Conservation (phyloP, 2,888 invertebrate species). For the Aphodius sticticus region DNA sequence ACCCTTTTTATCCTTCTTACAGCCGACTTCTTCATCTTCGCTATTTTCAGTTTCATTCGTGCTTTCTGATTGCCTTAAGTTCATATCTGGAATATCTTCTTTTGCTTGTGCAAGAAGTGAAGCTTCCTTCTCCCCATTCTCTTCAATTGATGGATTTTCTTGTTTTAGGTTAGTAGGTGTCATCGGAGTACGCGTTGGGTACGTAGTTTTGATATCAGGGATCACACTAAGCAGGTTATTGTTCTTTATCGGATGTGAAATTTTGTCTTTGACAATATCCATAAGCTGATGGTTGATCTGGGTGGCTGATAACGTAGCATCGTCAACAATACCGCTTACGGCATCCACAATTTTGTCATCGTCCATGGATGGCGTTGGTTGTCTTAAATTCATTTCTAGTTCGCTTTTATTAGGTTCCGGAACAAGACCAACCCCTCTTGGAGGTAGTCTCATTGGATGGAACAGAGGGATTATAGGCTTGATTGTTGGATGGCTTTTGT, state of each 20-base stretch:
- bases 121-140: not conserved
- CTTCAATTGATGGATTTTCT: slow-evolving; percentile 7
- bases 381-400: not conserved
- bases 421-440: too few species aligned
- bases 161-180: not conserved
- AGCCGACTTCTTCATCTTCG: slow-evolving; percentile 15
- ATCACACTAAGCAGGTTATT: not conserved
- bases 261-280: not conserved
- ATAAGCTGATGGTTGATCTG: not conserved
- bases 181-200: too few species aligned
- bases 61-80: not conserved
- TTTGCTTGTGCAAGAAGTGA: not conserved
- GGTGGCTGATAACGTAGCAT: not conserved
- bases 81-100: not conserved
- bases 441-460: not conserved
- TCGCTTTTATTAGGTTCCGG: not conserved
- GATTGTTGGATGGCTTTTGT: not conserved
- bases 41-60: not conserved
- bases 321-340: not conserved
- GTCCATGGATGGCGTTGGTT: not conserved
- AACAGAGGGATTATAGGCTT: not conserved
- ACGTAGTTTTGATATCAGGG: too few species aligned
- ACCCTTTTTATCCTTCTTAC: slow-evolving; percentile 12
- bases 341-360: not conserved
- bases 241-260: not conserved